These are phyloP conservation scores for Polypterus senegalus DNA, from an alignment of 2,113 vertebrate species.

Conservation along the genomic window DNA sequence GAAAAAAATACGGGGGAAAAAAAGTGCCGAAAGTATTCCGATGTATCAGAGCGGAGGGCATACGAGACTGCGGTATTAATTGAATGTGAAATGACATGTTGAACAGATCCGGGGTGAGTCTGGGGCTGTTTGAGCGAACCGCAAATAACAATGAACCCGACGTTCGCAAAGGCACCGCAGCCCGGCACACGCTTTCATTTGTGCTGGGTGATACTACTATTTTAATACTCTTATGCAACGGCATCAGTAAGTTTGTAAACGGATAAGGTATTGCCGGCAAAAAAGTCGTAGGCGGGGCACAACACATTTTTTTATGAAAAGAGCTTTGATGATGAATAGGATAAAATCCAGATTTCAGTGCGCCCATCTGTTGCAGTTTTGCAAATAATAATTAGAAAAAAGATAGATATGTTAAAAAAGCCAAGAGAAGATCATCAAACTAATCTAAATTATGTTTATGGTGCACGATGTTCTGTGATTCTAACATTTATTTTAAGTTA, in stretches of 20 bases:
- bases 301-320: slow-evolving; percentile 23
- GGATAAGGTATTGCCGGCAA: slow-evolving; percentile 23
- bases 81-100: slow-evolving; percentile 26
- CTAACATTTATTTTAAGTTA: no score
- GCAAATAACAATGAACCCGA: neutral
- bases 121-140: slow-evolving; percentile 10
- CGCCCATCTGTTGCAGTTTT: slow-evolving; percentile 47
- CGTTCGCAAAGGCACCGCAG: no score
- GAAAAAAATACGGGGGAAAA: slow-evolving; percentile 25
- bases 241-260: slow-evolving; percentile 9
- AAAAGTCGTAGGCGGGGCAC: slow-evolving; percentile 29
- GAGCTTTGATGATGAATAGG: slow-evolving; percentile 27
- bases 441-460: no score
- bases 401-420: neutral
- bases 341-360: slow-evolving; percentile 28
- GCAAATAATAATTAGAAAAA: slow-evolving; percentile 27
- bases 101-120: slow-evolving; percentile 14
- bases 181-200: neutral
- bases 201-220: neutral
- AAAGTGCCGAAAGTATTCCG: neutral
- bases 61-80: slow-evolving; percentile 22
- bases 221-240: neutral
- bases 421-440: no score
- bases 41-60: slow-evolving; percentile 15
- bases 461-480: no score